Evolutionary conservation across 2,888 invertebrate species (phyloP), one percentile per base, ranked within the genome.

Genomic region (Meteorus cinctellus): DNA sequence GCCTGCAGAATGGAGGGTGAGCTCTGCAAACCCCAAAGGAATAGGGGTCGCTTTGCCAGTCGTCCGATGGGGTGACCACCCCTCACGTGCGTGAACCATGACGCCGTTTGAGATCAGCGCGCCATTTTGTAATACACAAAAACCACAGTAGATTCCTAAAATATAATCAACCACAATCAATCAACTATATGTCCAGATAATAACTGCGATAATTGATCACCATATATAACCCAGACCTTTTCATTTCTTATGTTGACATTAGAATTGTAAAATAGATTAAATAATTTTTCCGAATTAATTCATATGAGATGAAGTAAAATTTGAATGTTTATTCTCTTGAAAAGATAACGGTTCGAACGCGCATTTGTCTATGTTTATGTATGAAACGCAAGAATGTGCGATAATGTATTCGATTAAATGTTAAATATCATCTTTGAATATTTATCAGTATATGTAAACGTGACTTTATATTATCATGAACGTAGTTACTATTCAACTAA

Each of bases 51-150:
- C 34, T 77, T 66, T 51, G 24, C 34, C 41, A 31, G 31, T 75
- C 62, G 69, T 45, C 60, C 71, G 14, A 59, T 72, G 68, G 68
- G 71, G 75, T 73, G 75, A 51, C 51, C 77, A 71, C 68, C 69
- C 74, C 73, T 76, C 63, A 45, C 34, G 59, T 69, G 34, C 36
- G 59, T 41, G 62, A 79, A 75, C 73, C 75, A 63, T 34, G 48
- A 77, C 60, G 41, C 69, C 69, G n/a, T 63, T 19, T 45, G 70
- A 63, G 66, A 48, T 76, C 51, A 66, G 29, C 72, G 55, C 75
- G 78, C 81, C 80, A 81, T 81, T 80, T 81, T 80, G 72, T 59
- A 75, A 41, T 71, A 77, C 66, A 59, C 59, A 12, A 48, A 76
- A 78, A 65, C 63, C 16, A 12, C 60, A 51, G 51, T 10, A n/a